Conservation (phyloP, 2,113 vertebrate genomes). For the Synodontis membranacea region DNA sequence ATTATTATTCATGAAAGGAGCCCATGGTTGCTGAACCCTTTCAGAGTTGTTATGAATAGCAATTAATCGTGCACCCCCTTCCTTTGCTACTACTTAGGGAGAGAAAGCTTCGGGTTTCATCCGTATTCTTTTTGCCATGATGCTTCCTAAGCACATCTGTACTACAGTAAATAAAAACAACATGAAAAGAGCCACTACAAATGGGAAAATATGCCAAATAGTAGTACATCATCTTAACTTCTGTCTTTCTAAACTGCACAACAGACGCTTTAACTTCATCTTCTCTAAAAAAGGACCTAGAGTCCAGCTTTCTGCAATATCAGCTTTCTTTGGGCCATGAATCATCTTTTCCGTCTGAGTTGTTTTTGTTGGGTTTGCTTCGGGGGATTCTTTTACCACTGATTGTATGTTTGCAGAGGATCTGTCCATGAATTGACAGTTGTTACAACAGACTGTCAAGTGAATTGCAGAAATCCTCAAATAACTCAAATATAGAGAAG, state of each 20-base stretch:
- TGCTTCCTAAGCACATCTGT: neutral
- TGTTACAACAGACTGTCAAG: constrained; percentile 31
- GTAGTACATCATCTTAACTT: neutral
- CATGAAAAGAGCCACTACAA: neutral
- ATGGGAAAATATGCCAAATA: neutral
- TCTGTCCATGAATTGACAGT: constrained; percentile 28
- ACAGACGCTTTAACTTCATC: neutral
- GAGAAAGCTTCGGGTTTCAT: constrained; percentile 13
- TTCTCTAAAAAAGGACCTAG: neutral
- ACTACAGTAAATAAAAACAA: neutral
- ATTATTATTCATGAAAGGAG: constrained; percentile 46
- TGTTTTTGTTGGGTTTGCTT: constrained; percentile 22
- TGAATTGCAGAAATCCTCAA: constrained; percentile 22
- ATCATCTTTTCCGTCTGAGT: constrained; percentile 6
- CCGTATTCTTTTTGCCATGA: neutral
- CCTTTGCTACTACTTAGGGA: neutral
- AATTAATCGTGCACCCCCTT: constrained; percentile 39
- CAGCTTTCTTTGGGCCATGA: neutral
- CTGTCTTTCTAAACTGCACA: neutral
- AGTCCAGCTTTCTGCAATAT: constrained; percentile 11
- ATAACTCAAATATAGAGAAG: constrained; percentile 8
- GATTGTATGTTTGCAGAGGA: constrained; percentile 32
- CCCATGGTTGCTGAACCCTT: constrained; percentile 37
- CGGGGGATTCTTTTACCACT: constrained; percentile 23
- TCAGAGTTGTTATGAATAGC: constrained; percentile 38